Base-by-base conservation (phyloP, 2,888 invertebrate genomes). In the Yponomeuta plumbellus region DNA sequence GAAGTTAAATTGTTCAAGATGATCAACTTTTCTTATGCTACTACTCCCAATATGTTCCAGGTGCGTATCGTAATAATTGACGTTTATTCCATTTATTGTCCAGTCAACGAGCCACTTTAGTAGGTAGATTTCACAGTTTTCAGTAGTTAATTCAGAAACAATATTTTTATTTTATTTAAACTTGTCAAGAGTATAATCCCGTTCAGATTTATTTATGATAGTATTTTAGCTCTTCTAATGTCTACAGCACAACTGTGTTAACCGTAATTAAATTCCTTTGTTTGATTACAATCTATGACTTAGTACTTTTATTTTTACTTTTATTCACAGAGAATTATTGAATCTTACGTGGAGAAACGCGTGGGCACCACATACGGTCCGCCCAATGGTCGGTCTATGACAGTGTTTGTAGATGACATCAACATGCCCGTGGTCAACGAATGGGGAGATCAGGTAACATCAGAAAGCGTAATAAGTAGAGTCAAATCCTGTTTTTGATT, bases 371-470 rank as follows among this genome's bases (percentile, higher is more conserved):
- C 96, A 0, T 97, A 95, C 77, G 97, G 97, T 0, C 97, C 97
- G 0, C 96, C 97, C 0, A 95, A 95, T 39, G 96, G 96, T 52
- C 93, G 96, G 74, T 92, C 93, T 52, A 95, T 97, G 94, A 96
- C 96, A 0, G 92, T 97, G 17, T 97, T 97, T 77, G 94, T 97
- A 52, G 97, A 97, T 78, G 97, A 97, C 72, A 95, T 97, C 73
- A 97, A 97, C 80, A 97, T 97, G 97, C 97, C 97, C 0, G 92
- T 96, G 2, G 95, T 97, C 44, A 97, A 97, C 79, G 96, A 95
- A 74, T 97, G 97, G 97, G 97, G 97, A 22, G 97, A 97, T 89
- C 97, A 97, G 93, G 94, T 93, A 85, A 69, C 17, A 17, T 6
- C 8, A 52, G 17, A 52, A 52, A 17, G 2, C 17, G 1, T 52